Evolutionary conservation across 2,888 invertebrate genomes (phyloP).

Genomic region (Exephanes ischioxanthus): DNA sequence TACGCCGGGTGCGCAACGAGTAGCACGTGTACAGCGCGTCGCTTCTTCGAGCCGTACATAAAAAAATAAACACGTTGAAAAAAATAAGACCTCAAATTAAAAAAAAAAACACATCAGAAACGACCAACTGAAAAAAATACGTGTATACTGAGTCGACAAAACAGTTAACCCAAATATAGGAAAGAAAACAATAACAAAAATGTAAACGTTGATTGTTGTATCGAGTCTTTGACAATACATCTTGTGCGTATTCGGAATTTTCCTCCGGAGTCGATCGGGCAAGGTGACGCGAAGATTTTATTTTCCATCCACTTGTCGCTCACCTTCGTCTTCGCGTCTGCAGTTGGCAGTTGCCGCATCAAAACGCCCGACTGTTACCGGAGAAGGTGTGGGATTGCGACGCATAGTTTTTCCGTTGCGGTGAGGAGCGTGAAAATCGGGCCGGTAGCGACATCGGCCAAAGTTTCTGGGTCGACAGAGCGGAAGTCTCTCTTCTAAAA

Average conservation of each 20-base stretch:
- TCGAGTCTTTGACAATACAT: neutral
- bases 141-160: neutral
- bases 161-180: neutral
- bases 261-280: neutral
- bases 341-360: neutral
- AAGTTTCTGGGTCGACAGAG: neutral
- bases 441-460: neutral
- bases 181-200: neutral
- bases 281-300: neutral
- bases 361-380: neutral
- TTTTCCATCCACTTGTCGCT: neutral
- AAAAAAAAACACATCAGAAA: conserved; percentile 14
- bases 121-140: neutral
- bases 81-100: neutral
- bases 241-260: neutral
- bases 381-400: neutral
- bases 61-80: neutral
- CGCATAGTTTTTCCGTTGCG: neutral
- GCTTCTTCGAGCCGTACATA: neutral
- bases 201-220: neutral
- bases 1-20: conserved; percentile 80
- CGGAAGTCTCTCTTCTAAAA: neutral
- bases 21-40: conserved; percentile 48
- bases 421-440: neutral
- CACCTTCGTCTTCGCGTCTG: neutral